phyloP scores from a whole-genome alignment of 2,888 invertebrate genomes.

The Andrena chrysosceles region DNA sequence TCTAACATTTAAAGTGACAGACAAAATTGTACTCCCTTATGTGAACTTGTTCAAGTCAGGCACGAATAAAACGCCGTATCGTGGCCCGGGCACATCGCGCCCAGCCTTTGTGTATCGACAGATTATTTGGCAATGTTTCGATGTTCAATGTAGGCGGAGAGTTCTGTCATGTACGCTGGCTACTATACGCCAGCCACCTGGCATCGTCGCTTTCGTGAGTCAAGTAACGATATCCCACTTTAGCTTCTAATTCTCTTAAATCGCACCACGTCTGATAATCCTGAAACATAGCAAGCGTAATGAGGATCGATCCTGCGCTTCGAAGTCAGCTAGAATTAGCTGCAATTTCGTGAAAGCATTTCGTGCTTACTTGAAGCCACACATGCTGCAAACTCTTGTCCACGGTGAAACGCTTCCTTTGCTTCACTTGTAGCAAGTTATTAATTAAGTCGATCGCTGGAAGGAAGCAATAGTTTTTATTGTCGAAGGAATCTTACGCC shows the following conservation, averaged over 20 bases:
- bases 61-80: constrained; percentile 82
- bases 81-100: constrained; percentile 84
- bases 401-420: constrained; percentile 97
- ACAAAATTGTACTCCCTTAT: constrained; percentile 49
- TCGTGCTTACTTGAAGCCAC: constrained; percentile 94
- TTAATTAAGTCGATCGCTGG: constrained; percentile 98
- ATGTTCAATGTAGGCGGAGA: constrained; percentile 76
- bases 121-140: constrained; percentile 81
- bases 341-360: not conserved
- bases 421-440: constrained; percentile 98
- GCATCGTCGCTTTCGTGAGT: constrained; percentile 97
- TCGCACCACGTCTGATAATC: constrained; percentile 98
- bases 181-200: constrained; percentile 90
- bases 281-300: constrained; percentile 81
- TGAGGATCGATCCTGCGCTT: not conserved
- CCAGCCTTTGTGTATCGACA: constrained; percentile 85
- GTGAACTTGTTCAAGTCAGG: constrained; percentile 74
- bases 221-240: constrained; percentile 92
- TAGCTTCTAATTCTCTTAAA: constrained; percentile 93
- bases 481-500: not conserved
- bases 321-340: too few relatives aligned
- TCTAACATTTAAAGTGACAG: constrained; percentile 29
- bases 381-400: constrained; percentile 98
- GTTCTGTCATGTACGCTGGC: constrained; percentile 82
- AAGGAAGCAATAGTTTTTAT: constrained; percentile 26